Evolutionary conservation across 53 echinoderm and acorn worm genomes (phyloP).

Genomic region (Temnopleurus reevesii): DNA sequence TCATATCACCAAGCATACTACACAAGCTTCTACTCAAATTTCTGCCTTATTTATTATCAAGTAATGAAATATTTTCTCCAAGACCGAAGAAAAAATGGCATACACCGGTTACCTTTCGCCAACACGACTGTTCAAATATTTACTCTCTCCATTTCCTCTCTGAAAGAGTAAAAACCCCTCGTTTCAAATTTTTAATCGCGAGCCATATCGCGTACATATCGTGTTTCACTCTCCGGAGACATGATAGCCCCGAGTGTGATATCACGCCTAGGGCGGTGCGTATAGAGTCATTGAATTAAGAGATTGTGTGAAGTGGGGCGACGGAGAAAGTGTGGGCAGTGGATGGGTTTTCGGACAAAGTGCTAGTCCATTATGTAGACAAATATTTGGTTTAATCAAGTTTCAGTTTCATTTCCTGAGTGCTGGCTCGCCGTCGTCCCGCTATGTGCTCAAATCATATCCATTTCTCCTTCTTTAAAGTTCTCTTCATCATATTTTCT

Average conservation of each 20-base stretch:
- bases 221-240: constrained; percentile 4
- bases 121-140: constrained; percentile 34
- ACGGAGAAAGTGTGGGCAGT: background rate
- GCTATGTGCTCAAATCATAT: background rate
- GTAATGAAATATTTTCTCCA: background rate
- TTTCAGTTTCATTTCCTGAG: background rate
- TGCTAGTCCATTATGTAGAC: constrained; percentile 17
- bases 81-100: background rate
- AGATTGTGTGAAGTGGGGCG: background rate
- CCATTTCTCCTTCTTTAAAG: background rate
- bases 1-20: too few species aligned
- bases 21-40: too few species aligned
- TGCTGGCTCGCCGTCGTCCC: background rate
- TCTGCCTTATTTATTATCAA: too few species aligned
- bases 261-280: background rate
- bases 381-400: constrained; percentile 37
- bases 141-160: background rate
- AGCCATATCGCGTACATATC: constrained; percentile 23
- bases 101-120: background rate
- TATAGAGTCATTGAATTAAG: constrained; percentile 2
- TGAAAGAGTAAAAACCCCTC: background rate
- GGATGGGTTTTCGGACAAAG: constrained; percentile 7
- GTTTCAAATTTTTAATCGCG: constrained; percentile 3
- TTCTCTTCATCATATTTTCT: background rate
- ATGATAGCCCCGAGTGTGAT: background rate